These are phyloP conservation scores for Drosophila rhopaloa DNA, from an alignment of 1,140 invertebrate genomes.

Conservation along the genomic window DNA sequence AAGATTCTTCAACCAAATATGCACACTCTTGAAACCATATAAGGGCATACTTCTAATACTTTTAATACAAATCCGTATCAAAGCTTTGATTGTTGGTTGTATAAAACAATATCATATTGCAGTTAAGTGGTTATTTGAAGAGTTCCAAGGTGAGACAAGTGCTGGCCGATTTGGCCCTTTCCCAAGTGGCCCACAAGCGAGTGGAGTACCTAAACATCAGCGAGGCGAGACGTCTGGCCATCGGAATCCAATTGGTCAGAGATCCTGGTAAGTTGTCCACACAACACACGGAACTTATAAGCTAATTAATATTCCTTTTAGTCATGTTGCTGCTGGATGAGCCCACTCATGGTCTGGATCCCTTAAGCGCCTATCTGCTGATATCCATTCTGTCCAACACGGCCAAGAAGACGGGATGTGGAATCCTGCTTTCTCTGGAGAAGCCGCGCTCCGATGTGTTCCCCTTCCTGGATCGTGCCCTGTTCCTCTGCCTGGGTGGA, in stretches of 20 bases:
- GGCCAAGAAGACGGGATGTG: slow-evolving; percentile 94
- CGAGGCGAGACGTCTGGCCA: slow-evolving; percentile 93
- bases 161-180: slow-evolving; percentile 94
- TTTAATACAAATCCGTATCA: not conserved
- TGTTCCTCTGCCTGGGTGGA: slow-evolving; percentile 94
- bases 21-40: not conserved
- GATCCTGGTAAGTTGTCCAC: slow-evolving; percentile 88
- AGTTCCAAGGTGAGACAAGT: slow-evolving; percentile 92
- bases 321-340: slow-evolving; percentile 94
- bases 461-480: slow-evolving; percentile 92
- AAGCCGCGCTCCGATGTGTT: slow-evolving; percentile 97
- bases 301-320: slow-evolving; percentile 53
- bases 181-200: slow-evolving; percentile 92
- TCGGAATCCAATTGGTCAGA: slow-evolving; percentile 94
- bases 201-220: slow-evolving; percentile 92
- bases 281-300: slow-evolving; percentile 31
- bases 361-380: slow-evolving; percentile 95
- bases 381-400: slow-evolving; percentile 96
- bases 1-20: not conserved
- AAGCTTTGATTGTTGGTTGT: not conserved
- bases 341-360: slow-evolving; percentile 95
- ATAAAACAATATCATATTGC: slow-evolving; percentile 36
- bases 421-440: slow-evolving; percentile 95
- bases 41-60: not conserved
- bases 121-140: slow-evolving; percentile 90